Evolutionary conservation across 2,888 invertebrate species (phyloP).

Genomic region (Agrilus biguttatus): DNA sequence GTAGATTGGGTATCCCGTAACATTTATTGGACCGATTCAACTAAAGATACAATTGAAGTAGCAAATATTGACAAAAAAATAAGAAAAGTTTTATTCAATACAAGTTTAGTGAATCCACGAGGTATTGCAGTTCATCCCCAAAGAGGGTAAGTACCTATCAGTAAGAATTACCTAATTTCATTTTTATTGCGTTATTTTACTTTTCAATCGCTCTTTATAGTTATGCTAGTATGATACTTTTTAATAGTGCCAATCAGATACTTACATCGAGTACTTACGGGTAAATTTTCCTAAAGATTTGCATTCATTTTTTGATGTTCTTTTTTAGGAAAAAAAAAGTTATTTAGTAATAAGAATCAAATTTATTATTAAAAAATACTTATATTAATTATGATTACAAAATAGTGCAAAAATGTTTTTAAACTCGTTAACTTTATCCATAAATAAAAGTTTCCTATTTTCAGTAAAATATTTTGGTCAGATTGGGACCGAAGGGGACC

Average conservation of each 20-base stretch:
- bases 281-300: no score
- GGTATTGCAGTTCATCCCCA: slow-evolving; percentile 90
- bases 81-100: slow-evolving; percentile 59
- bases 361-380: no score
- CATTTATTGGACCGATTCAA: slow-evolving; percentile 94
- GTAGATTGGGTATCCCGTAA: slow-evolving; percentile 88
- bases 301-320: no score
- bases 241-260: no score
- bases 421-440: slow-evolving; percentile 1
- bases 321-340: no score
- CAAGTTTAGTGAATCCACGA: slow-evolving; percentile 76
- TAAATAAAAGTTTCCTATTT: slow-evolving; percentile 11
- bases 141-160: slow-evolving; percentile 46
- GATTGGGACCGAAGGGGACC: slow-evolving; percentile 89
- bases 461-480: slow-evolving; percentile 90
- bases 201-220: no score
- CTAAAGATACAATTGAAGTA: slow-evolving; percentile 76
- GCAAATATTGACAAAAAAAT: slow-evolving; percentile 68
- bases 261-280: no score
- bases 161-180: no score
- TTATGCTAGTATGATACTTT: no score
- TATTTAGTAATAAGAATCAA: no score
- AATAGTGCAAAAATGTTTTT: not conserved
- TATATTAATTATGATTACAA: no score
- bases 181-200: no score